phyloP scores from a whole-genome alignment of 2,113 vertebrate species.

The Dasyornis broadbenti region DNA sequence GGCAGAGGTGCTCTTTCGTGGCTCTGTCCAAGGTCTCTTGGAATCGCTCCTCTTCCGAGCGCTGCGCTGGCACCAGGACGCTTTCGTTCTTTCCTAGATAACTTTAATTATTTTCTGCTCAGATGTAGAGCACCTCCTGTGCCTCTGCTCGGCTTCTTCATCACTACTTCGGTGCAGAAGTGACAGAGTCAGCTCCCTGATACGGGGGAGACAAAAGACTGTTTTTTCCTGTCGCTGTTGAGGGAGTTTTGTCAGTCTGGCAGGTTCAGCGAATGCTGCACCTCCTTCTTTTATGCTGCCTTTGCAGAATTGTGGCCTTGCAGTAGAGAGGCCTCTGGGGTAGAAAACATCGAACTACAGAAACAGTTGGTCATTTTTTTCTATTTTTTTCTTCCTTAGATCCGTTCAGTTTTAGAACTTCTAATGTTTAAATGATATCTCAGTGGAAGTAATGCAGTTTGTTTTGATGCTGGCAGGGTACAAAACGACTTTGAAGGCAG shows the following conservation, averaged over 20 bases:
- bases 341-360: neutral
- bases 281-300: neutral
- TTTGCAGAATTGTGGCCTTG: neutral
- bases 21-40: neutral
- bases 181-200: neutral
- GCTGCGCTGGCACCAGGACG: neutral
- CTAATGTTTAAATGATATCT: neutral
- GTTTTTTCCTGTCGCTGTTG: neutral
- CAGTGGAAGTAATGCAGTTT: neutral
- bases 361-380: neutral
- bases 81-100: neutral
- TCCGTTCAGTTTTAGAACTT: neutral
- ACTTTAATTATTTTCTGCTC: neutral
- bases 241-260: neutral
- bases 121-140: neutral
- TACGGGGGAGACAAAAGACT: neutral
- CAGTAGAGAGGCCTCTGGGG: neutral
- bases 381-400: rapidly evolving
- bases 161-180: neutral
- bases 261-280: neutral
- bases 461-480: neutral
- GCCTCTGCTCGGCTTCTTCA: neutral
- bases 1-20: neutral
- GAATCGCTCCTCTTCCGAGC: neutral
- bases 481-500: neutral